These are phyloP conservation scores for Tychaedon coryphoeus DNA, from an alignment of 2,113 vertebrate genomes.

Conservation along the genomic window DNA sequence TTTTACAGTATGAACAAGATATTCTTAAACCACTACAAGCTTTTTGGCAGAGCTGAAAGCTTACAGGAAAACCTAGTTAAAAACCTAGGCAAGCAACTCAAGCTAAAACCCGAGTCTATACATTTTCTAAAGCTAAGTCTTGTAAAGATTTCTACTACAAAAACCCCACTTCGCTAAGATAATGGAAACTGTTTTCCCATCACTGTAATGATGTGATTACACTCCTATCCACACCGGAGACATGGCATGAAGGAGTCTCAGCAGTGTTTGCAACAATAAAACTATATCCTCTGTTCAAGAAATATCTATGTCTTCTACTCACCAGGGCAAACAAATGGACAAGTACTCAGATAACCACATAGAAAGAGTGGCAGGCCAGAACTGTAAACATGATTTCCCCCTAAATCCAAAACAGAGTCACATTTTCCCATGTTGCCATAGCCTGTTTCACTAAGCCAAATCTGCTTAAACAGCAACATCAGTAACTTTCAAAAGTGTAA, in stretches of 20 bases:
- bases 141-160: neutral
- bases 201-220: neutral
- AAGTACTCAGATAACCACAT: neutral
- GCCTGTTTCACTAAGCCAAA: neutral
- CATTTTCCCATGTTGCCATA: neutral
- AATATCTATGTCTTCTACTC: neutral
- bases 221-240: neutral
- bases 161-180: neutral
- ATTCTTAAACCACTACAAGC: neutral
- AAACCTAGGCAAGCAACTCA: neutral
- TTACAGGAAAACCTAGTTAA: neutral
- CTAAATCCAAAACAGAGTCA: neutral
- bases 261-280: neutral
- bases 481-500: fast-evolving
- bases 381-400: neutral
- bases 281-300: neutral
- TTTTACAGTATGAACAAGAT: neutral
- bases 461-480: neutral
- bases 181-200: neutral
- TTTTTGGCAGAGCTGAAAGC: neutral
- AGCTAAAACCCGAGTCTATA: neutral
- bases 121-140: neutral
- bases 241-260: neutral
- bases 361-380: neutral
- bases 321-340: neutral